Evolutionary conservation across 2,113 vertebrate genomes (phyloP), one percentile per base, ranked within the genome.

Genomic region (Pelodiscus sinensis): DNA sequence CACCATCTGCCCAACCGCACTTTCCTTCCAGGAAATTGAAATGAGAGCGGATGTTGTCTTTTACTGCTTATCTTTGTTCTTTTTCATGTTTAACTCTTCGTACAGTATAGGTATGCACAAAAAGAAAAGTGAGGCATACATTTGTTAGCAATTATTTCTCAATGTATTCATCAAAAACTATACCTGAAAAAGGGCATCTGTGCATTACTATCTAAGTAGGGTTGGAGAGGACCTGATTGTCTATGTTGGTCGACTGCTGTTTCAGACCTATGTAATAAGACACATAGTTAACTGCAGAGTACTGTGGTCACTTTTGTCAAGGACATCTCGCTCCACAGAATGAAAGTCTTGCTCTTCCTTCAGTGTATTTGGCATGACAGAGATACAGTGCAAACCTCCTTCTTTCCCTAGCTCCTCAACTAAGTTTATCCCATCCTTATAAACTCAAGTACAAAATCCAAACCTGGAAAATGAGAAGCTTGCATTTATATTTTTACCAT

Each of bases 1-100:
- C 90, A 96, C 97, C 97, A 98, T 98, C 97, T 98, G 98, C 96
- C 95, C 95, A 90, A 98, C 98, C 97, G 50, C 98, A 98, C 90
- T 97, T 97, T 96, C 95, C 97, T 97, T 98, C 97, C 98, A 98
- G 98, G 98, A 98, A 98, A 98, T 81, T 95, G 96, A 98, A 98
- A 97, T 97, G 97, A 98, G 98, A 97, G 93, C 98, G 97, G 98
- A 98, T 98, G 98, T 98, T 98, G 96, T 97, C 97, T 98, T 96
- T 97, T 44, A 8, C 1, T 94, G 93, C 97, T 92, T 97, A 96
- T 97, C 97, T 97, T 97, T 91, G 89, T 94, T 97, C 92, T 84
- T 96, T 97, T 96, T 97, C 38, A 79, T 94, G 90, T 90, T 90
- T 90, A 96, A 92, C 97, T 97, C 95, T 96, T 97, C 79, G 19